phyloP scores from a whole-genome alignment of 2,797 vertebrate species.

The Paguma larvata region DNA sequence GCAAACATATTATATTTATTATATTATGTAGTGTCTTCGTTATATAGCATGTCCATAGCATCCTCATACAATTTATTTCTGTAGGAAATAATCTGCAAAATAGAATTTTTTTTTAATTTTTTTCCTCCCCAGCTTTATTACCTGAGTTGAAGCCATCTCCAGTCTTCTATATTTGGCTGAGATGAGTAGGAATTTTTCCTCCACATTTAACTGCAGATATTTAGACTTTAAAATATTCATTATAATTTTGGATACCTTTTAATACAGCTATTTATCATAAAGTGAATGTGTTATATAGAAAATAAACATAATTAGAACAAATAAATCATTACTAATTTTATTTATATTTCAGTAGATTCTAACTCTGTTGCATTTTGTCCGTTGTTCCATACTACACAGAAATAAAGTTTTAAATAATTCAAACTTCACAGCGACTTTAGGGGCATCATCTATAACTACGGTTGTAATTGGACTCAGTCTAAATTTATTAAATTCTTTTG shows the following conservation, averaged over 20 bases:
- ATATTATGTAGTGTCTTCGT: not conserved
- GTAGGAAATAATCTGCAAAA: not conserved
- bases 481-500: not conserved
- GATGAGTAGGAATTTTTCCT: not conserved
- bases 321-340: not conserved
- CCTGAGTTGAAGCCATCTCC: not conserved
- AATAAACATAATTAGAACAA: slow-evolving; percentile 25
- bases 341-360: not conserved
- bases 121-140: not conserved
- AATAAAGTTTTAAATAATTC: not conserved
- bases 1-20: not conserved
- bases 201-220: not conserved
- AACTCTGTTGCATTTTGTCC: not conserved
- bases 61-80: not conserved
- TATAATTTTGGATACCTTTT: not conserved
- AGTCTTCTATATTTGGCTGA: not conserved
- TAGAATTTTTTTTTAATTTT: not conserved
- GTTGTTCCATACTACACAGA: not conserved
- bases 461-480: not conserved
- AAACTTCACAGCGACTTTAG: not conserved
- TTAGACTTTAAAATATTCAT: not conserved
- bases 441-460: not conserved
- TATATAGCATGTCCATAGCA: not conserved
- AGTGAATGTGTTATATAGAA: not conserved
- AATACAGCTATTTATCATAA: not conserved